Conservation (phyloP, 92 coral and sea anemone genomes). For the Epizoanthus rinbou region DNA sequence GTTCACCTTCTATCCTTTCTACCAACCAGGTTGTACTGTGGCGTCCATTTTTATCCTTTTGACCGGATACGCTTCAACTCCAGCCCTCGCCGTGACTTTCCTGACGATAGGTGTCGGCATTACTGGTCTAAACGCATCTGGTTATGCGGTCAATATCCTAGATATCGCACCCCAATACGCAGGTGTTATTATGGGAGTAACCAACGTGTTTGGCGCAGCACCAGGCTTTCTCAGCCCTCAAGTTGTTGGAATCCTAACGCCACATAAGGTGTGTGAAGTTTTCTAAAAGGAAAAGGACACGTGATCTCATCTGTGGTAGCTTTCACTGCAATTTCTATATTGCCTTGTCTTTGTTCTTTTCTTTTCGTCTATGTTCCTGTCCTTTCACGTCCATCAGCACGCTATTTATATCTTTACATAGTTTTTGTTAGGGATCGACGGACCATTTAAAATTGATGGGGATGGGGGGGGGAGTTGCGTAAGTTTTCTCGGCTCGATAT, state of each 20-base stretch:
- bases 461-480: too few species aligned
- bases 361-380: neutral
- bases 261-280: constrained; percentile 83
- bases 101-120: constrained; percentile 97
- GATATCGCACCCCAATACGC: constrained; percentile 99
- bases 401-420: too few species aligned
- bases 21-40: constrained; percentile 80
- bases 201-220: constrained; percentile 96
- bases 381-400: neutral
- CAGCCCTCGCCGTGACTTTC: constrained; percentile 82
- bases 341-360: neutral
- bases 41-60: constrained; percentile 90
- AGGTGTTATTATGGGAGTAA: constrained; percentile 99
- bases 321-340: neutral
- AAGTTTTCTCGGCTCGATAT: too few species aligned
- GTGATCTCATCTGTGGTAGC: neutral
- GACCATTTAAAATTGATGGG: too few species aligned
- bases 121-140: constrained; percentile 96
- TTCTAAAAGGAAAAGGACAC: neutral
- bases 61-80: constrained; percentile 82
- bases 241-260: constrained; percentile 94
- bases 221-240: constrained; percentile 99
- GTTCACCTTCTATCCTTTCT: neutral
- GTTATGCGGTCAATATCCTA: constrained; percentile 98
- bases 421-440: too few species aligned